These are phyloP conservation scores for Chrysolina americana DNA, from an alignment of 2,888 invertebrate genomes.

Conservation along the genomic window DNA sequence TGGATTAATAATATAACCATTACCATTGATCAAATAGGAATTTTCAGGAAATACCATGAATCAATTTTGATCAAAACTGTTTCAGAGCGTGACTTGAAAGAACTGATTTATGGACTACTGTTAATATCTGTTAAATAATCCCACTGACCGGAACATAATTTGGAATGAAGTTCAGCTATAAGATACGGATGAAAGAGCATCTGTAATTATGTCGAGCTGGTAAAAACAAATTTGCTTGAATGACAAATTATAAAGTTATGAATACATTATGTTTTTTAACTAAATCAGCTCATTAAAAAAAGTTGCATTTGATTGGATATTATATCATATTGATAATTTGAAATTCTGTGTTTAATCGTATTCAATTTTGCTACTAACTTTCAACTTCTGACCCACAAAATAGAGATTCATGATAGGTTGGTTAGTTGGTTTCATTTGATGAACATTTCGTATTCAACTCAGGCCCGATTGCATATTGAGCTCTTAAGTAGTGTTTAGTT, in stretches of 20 bases:
- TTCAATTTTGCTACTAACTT: too few relatives aligned
- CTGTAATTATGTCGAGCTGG: neutral
- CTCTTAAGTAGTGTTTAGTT: too few relatives aligned
- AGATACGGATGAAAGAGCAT: conserved; percentile 1
- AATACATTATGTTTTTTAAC: neutral
- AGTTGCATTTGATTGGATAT: too few relatives aligned
- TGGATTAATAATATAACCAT: neutral
- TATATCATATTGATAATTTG: too few relatives aligned
- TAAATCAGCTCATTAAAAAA: too few relatives aligned
- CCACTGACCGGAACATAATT: conserved; percentile 13
- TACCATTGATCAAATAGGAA: neutral
- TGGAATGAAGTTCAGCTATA: neutral
- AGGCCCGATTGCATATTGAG: too few relatives aligned
- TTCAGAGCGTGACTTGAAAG: conserved; percentile 11
- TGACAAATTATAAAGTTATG: neutral
- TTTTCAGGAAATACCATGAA: neutral
- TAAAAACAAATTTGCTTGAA: neutral
- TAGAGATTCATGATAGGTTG: too few relatives aligned
- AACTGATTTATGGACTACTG: conserved; percentile 13
- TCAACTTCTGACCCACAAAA: too few relatives aligned
- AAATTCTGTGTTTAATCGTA: too few relatives aligned
- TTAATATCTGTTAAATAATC: neutral
- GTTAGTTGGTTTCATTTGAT: too few relatives aligned
- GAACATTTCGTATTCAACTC: too few relatives aligned
- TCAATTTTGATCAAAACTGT: conserved; percentile 5